Evolutionary conservation across 1,140 invertebrate genomes (phyloP).

Genomic region (Muscidifurax raptorellus): DNA sequence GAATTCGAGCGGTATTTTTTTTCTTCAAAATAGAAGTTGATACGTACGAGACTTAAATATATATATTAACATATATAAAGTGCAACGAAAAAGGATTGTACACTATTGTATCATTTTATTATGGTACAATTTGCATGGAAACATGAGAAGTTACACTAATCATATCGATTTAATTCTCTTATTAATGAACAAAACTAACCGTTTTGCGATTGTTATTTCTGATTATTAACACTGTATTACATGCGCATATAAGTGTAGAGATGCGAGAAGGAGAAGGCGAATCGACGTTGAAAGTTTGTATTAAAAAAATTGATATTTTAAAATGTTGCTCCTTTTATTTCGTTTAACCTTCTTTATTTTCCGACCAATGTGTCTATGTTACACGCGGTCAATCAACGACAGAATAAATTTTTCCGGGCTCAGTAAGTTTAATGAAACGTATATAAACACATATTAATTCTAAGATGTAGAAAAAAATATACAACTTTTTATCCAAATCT

Average conservation of each 20-base stretch:
- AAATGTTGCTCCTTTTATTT: conserved; percentile 32
- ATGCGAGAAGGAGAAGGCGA: conserved; percentile 57
- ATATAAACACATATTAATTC: neutral
- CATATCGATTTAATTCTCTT: conserved; percentile 64
- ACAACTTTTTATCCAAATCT: neutral
- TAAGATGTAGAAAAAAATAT: neutral
- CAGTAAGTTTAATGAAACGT: no score
- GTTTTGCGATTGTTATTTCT: conserved; percentile 67
- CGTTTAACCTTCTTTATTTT: neutral
- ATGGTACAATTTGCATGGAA: conserved; percentile 49
- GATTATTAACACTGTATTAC: conserved; percentile 63
- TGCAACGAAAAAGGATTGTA: conserved; percentile 43
- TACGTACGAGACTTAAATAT: neutral
- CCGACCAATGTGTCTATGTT: neutral
- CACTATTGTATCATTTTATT: conserved; percentile 46
- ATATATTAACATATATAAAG: conserved; percentile 48
- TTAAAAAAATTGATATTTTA: conserved; percentile 59
- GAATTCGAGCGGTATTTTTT: neutral
- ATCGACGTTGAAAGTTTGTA: conserved; percentile 64
- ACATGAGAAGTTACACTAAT: conserved; percentile 62
- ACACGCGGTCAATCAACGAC: neutral
- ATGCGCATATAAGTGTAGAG: conserved; percentile 57
- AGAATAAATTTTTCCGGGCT: neutral
- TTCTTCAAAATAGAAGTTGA: conserved; percentile 6
- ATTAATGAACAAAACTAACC: conserved; percentile 69